Evolutionary conservation across 2,888 invertebrate species (phyloP).

Genomic region (Prosapia bicincta): DNA sequence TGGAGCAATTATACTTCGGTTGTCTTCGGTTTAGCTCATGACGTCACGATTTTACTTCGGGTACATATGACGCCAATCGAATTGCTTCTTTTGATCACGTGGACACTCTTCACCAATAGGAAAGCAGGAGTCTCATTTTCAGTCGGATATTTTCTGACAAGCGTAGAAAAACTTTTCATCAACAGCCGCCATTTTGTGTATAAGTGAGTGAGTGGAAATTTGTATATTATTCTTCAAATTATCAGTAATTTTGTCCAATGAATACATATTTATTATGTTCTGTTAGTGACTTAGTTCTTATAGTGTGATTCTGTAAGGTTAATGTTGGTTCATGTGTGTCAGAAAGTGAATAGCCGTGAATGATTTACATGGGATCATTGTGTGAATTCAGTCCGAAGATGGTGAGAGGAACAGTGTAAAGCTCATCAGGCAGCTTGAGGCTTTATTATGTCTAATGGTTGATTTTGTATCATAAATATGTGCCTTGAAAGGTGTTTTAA

Average conservation of each 20-base stretch:
- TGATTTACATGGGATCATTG: constrained; percentile 59
- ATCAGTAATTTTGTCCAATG: constrained; percentile 47
- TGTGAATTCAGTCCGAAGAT: constrained; percentile 69
- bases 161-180: constrained; percentile 94
- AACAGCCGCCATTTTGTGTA: constrained; percentile 94
- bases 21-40: constrained; percentile 31
- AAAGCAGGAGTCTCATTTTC: constrained; percentile 46
- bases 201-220: constrained; percentile 73
- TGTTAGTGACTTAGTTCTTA: constrained; percentile 46
- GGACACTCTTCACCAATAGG: constrained; percentile 48
- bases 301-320: constrained; percentile 32
- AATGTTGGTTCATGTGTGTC: constrained; percentile 36
- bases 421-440: constrained; percentile 53
- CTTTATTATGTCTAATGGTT: constrained; percentile 80
- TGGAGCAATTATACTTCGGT: constrained; percentile 34
- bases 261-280: constrained; percentile 35
- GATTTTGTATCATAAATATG: constrained; percentile 66
- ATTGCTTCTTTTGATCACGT: constrained; percentile 48
- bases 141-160: constrained; percentile 76
- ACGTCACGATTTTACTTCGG: constrained; percentile 36
- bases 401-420: constrained; percentile 61
- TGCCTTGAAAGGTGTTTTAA: constrained; percentile 71
- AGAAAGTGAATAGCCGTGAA: constrained; percentile 27
- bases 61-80: constrained; percentile 46
- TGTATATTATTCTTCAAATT: constrained; percentile 67